Percentiles rank a stretch among this genome's conserved stretches.
These are phyloP conservation scores for Drosophila planitibia DNA, from an alignment of 2,888 invertebrate species.

Conservation along the genomic window DNA sequence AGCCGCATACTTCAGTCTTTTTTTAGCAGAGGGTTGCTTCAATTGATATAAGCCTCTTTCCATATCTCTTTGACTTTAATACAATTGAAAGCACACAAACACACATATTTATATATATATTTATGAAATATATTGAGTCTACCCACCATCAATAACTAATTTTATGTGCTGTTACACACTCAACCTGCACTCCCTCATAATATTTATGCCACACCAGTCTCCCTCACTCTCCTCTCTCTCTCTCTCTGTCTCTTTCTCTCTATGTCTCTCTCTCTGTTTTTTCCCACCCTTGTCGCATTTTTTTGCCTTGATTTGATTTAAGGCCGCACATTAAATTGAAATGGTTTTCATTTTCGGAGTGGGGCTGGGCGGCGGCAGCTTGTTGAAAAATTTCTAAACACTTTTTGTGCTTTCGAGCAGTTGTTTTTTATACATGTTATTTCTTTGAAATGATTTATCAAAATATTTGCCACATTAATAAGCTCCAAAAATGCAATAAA, in stretches of 20 bases:
- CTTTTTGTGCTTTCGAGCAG: slow-evolving; percentile 14
- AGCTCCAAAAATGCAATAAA: slow-evolving; percentile 28
- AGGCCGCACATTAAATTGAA: slow-evolving; percentile 66
- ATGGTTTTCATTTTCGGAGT: slow-evolving; percentile 26
- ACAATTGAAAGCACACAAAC: slow-evolving; percentile 45
- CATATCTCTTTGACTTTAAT: slow-evolving; percentile 18
- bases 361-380: slow-evolving; percentile 37
- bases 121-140: slow-evolving; percentile 32
- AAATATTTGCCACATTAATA: slow-evolving; percentile 74
- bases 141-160: slow-evolving; percentile 55
- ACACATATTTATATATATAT: slow-evolving; percentile 16
- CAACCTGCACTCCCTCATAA: not conserved
- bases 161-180: slow-evolving; percentile 41
- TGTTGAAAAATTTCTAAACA: slow-evolving; percentile 49
- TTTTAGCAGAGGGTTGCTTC: not conserved
- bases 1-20: slow-evolving; percentile 2
- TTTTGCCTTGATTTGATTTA: slow-evolving; percentile 61
- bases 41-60: slow-evolving; percentile 21
- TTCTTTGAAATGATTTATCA: slow-evolving; percentile 63
- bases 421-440: slow-evolving; percentile 9
- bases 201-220: slow-evolving; percentile 16
- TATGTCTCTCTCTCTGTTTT: not conserved
- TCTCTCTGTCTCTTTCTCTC: not conserved
- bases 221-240: not conserved
- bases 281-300: slow-evolving; percentile 45